Evolutionary conservation across 2,888 invertebrate genomes (phyloP), one percentile per base, ranked within the genome.

Genomic region (Diarsia mendica): DNA sequence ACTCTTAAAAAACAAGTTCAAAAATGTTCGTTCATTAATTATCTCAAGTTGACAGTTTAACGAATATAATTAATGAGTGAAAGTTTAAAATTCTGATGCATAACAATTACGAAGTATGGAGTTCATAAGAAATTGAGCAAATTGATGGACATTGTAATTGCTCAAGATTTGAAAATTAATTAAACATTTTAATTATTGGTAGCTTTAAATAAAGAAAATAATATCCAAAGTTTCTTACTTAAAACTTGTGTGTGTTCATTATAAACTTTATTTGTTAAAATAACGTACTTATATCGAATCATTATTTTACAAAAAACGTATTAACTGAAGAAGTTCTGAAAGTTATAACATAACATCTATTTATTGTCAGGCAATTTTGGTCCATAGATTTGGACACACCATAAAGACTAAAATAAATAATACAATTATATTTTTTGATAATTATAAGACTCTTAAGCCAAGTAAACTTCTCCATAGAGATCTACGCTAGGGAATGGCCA

Each of bases 61-160:
- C 23, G 46, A 78, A 73, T n/a, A 11, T 67, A 51, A 78, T 67
- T 79, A 74, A 80, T 68, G 33, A 20, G 3, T 61, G 23, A 23
- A 68, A 66, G 23, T 61, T 65, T 53, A 33, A 44, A 67, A 68
- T 23, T 18, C 20, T 53, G 39, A 64, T 44, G 53, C 44, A 39
- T 60, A 77, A 77, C 9, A 68, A 61, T 23, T 53, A 63, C 10
- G 5, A 33, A 55, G 6, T 66, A 77, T 23, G 28, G 4, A 60
- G 18, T 46, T 44, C 39, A 20, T 53, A 8, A 67, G 49, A 65
- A 70, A 51, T 69, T 63, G 0, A 53, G 48, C 39, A 48, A 46
- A 60, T 33, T 60, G 18, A 60, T 60, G 9, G 15, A 69, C 13
- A 64, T 48, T 60, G n/a, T 66, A n/a, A 55, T 11, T 13, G 15